Evolutionary conservation across 1,140 invertebrate genomes (phyloP).

Genomic region (Teleopsis dalmanni): DNA sequence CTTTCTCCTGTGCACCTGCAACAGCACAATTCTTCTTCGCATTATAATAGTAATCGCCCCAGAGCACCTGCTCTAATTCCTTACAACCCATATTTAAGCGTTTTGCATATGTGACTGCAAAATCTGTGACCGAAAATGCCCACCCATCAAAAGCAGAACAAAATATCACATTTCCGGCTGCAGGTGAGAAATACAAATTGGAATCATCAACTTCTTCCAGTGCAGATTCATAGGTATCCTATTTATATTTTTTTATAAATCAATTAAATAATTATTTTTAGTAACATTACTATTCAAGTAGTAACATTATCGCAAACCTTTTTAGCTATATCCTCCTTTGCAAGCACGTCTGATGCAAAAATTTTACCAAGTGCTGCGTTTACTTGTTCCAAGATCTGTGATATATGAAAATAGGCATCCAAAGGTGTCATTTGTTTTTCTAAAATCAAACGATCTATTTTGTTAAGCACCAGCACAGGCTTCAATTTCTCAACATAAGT

Average conservation of each 20-base stretch:
- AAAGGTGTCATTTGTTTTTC: constrained; percentile 83
- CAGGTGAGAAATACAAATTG: constrained; percentile 83
- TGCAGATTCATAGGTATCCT: constrained; percentile 65
- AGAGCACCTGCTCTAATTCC: constrained; percentile 71
- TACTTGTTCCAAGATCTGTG: constrained; percentile 85
- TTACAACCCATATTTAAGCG: constrained; percentile 62
- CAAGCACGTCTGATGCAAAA: constrained; percentile 75
- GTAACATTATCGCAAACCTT: constrained; percentile 31
- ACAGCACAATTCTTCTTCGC: constrained; percentile 77
- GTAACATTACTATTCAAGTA: constrained; percentile 15
- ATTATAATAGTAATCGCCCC: constrained; percentile 95
- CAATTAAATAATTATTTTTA: constrained; percentile 10
- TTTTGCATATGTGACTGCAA: constrained; percentile 76
- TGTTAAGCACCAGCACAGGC: constrained; percentile 90
- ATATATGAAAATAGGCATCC: constrained; percentile 84
- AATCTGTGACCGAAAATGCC: constrained; percentile 86
- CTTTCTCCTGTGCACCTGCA: constrained; percentile 88
- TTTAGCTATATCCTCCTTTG: constrained; percentile 49
- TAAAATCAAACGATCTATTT: constrained; percentile 88
- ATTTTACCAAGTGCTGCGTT: constrained; percentile 90
- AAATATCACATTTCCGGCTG: constrained; percentile 93
- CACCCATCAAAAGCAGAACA: constrained; percentile 93
- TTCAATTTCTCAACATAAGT: constrained; percentile 85
- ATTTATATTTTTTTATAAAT: constrained; percentile 1
- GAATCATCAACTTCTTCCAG: constrained; percentile 85